phyloP scores from a whole-genome alignment of 2,888 invertebrate species.

The Oligia strigilis region DNA sequence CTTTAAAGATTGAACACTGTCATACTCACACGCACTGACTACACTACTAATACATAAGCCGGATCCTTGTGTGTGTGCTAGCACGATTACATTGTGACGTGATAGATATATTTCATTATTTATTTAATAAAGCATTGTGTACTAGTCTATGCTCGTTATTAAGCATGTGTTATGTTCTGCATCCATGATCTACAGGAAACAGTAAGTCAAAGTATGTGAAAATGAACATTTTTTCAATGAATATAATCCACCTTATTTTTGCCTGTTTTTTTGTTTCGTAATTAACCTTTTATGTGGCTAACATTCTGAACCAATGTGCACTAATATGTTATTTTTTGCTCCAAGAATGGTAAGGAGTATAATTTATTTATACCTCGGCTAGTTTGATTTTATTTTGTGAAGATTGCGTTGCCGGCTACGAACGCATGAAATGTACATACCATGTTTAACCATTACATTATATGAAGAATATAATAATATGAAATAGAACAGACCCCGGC shows the following conservation, averaged over 20 bases:
- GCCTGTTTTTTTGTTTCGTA: constrained; percentile 83
- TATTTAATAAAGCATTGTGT: constrained; percentile 77
- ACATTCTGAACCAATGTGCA: constrained; percentile 82
- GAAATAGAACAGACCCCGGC: constrained; percentile 68
- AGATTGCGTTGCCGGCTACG: constrained; percentile 68
- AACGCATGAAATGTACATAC: constrained; percentile 70
- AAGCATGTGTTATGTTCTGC: constrained; percentile 90
- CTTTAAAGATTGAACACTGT: constrained; percentile 34
- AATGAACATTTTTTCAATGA: constrained; percentile 74
- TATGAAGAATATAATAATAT: constrained; percentile 48
- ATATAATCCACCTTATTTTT: constrained; percentile 79
- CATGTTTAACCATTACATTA: constrained; percentile 39
- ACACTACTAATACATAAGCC: constrained; percentile 68
- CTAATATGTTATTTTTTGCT: constrained; percentile 80
- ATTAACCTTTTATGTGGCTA: constrained; percentile 88
- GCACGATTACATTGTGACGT: constrained; percentile 70
- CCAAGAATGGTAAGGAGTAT: constrained; percentile 72
- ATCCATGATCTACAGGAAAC: constrained; percentile 93
- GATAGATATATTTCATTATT: constrained; percentile 60
- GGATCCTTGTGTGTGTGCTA: constrained; percentile 85
- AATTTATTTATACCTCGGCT: constrained; percentile 67
- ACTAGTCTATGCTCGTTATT: constrained; percentile 84
- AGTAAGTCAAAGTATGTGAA: constrained; percentile 93
- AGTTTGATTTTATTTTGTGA: constrained; percentile 69
- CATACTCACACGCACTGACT: constrained; percentile 41